These are phyloP conservation scores for Rhineura floridana DNA, from an alignment of 2,113 vertebrate species.

Conservation along the genomic window DNA sequence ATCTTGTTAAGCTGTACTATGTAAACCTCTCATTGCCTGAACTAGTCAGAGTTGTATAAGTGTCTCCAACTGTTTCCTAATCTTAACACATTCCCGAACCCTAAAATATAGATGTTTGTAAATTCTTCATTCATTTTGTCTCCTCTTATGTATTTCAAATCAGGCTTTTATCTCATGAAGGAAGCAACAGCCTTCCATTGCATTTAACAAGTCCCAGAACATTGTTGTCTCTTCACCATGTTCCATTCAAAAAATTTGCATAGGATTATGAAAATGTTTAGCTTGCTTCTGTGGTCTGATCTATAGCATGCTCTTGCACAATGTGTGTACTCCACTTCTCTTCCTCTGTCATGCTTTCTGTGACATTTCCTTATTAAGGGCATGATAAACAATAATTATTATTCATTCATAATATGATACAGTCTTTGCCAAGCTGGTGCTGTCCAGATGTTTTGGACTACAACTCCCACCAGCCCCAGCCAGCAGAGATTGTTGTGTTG, in stretches of 20 bases:
- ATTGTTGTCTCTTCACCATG: slow-evolving; percentile 26
- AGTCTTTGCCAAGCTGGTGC: too few species aligned
- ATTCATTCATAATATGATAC: not conserved
- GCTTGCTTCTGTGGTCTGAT: slow-evolving; percentile 11
- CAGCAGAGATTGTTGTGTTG: too few species aligned
- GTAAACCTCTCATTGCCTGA: slow-evolving; percentile 77
- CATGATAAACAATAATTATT: not conserved
- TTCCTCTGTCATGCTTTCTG: not conserved
- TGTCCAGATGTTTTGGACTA: too few species aligned
- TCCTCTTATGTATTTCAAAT: slow-evolving; percentile 62
- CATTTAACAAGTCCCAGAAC: slow-evolving; percentile 34
- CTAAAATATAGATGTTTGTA: slow-evolving; percentile 86
- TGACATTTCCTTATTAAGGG: slow-evolving; percentile 4
- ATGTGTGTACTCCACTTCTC: not conserved
- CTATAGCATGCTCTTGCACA: not conserved
- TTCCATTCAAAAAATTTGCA: slow-evolving; percentile 28
- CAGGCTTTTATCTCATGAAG: slow-evolving; percentile 44
- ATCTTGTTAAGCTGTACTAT: slow-evolving; percentile 74
- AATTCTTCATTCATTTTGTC: slow-evolving; percentile 77
- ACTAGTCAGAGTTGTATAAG: slow-evolving; percentile 74
- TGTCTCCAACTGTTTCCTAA: slow-evolving; percentile 80
- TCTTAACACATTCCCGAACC: slow-evolving; percentile 78
- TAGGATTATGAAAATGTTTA: not conserved
- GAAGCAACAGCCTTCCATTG: slow-evolving; percentile 38
- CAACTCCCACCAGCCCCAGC: too few species aligned